Evolutionary conservation across 1,140 invertebrate species (phyloP).

Genomic region (Lordiphosa collinella): DNA sequence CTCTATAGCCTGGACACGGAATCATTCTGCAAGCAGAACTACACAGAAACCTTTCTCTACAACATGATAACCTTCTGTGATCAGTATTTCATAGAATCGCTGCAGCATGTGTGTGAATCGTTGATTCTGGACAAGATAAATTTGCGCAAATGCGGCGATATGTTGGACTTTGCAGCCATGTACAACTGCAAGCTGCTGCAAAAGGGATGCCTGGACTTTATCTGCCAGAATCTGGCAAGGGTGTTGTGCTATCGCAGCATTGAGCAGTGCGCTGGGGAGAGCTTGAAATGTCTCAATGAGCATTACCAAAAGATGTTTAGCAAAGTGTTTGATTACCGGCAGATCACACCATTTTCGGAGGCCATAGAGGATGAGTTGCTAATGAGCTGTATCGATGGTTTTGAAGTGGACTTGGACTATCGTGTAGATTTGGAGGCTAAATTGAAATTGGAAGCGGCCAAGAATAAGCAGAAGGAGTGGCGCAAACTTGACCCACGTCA

Average conservation of each 20-base stretch:
- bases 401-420: slow-evolving; percentile 72
- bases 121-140: slow-evolving; percentile 82
- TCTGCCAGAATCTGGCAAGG: slow-evolving; percentile 83
- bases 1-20: slow-evolving; percentile 83
- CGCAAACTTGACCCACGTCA: slow-evolving; percentile 56
- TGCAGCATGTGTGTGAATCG: slow-evolving; percentile 84
- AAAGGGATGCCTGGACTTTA: slow-evolving; percentile 83
- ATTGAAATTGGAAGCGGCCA: slow-evolving; percentile 28
- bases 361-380: slow-evolving; percentile 81
- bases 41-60: slow-evolving; percentile 80
- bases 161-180: slow-evolving; percentile 83
- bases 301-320: slow-evolving; percentile 81
- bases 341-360: slow-evolving; percentile 82
- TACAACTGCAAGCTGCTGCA: slow-evolving; percentile 84
- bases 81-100: slow-evolving; percentile 83
- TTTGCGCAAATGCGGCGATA: slow-evolving; percentile 84
- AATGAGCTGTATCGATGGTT: slow-evolving; percentile 78
- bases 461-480: slow-evolving; percentile 58
- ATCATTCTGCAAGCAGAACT: slow-evolving; percentile 80
- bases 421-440: slow-evolving; percentile 59
- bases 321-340: slow-evolving; percentile 76
- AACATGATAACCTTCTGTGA: slow-evolving; percentile 85
- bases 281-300: slow-evolving; percentile 81
- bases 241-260: slow-evolving; percentile 83
- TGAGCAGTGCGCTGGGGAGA: slow-evolving; percentile 81